Evolutionary conservation across 2,888 invertebrate genomes (phyloP).

Genomic region (Nephrotoma appendiculata): DNA sequence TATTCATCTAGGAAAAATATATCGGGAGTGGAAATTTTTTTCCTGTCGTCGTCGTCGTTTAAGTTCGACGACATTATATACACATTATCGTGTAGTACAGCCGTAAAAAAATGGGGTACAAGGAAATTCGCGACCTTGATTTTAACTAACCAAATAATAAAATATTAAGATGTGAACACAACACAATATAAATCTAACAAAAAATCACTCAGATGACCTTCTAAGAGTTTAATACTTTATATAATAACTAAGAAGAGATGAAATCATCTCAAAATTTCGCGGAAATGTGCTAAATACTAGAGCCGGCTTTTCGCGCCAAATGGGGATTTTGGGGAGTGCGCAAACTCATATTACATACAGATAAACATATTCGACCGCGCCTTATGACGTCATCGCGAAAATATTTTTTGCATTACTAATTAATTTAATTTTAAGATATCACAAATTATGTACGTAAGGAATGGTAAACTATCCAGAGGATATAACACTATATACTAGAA

Average conservation of each 20-base stretch:
- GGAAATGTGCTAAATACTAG: neutral
- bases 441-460: neutral
- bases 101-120: neutral
- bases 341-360: neutral
- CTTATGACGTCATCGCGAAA: slow-evolving; percentile 11
- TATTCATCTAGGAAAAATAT: neutral
- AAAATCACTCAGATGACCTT: slow-evolving; percentile 11
- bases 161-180: neutral
- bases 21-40: neutral
- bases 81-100: neutral
- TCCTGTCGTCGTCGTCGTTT: neutral
- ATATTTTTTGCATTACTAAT: neutral
- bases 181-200: neutral
- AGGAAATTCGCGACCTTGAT: neutral
- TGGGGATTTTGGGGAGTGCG: neutral
- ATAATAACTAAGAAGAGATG: neutral
- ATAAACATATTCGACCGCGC: slow-evolving; percentile 10
- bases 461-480: neutral
- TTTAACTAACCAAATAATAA: neutral
- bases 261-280: slow-evolving; percentile 1
- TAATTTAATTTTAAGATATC: neutral
- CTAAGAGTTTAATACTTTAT: slow-evolving; percentile 12
- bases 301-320: slow-evolving; percentile 12
- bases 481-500: no score
- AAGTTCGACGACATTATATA: slow-evolving; percentile 1